A percentile compares a stretch with the other conserved stretches of the same genome.
phyloP scores from a whole-genome alignment of 1,140 invertebrate species.

The Procambarus virginalis region DNA sequence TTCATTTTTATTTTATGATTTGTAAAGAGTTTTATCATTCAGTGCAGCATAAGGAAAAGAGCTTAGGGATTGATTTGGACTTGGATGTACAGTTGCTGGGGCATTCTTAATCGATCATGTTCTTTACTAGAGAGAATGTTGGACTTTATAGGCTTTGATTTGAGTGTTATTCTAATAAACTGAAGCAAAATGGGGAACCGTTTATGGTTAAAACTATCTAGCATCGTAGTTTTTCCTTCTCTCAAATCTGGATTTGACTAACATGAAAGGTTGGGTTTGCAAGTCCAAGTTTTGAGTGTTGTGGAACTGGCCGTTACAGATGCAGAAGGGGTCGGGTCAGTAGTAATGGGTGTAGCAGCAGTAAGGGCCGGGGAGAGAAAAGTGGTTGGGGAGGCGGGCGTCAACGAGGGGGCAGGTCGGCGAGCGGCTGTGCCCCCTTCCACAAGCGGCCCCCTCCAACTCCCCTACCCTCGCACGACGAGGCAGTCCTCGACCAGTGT shows the following conservation, averaged over 20 bases:
- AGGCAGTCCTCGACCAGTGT: slow-evolving; percentile 77
- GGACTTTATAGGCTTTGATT: too few relatives aligned
- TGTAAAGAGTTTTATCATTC: too few relatives aligned
- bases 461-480: slow-evolving; percentile 51
- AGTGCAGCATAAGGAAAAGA: too few relatives aligned
- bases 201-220: background rate
- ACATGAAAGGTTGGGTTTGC: background rate
- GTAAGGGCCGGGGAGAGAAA: slow-evolving; percentile 63
- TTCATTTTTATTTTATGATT: too few relatives aligned
- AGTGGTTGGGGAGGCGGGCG: slow-evolving; percentile 54
- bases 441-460: slow-evolving; percentile 71
- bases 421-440: slow-evolving; percentile 73
- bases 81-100: too few relatives aligned
- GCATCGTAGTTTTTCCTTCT: background rate
- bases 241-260: background rate
- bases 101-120: too few relatives aligned
- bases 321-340: slow-evolving; percentile 67
- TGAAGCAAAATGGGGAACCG: background rate
- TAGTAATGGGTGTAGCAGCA: slow-evolving; percentile 66
- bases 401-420: slow-evolving; percentile 50
- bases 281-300: slow-evolving; percentile 21
- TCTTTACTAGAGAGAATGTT: too few relatives aligned
- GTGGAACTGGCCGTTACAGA: slow-evolving; percentile 58
- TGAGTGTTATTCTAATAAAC: background rate
- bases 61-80: too few relatives aligned